Evolutionary conservation across 2,888 invertebrate species (phyloP), one percentile per base, ranked within the genome.

Genomic region (Chrysotoxum bicinctum): DNA sequence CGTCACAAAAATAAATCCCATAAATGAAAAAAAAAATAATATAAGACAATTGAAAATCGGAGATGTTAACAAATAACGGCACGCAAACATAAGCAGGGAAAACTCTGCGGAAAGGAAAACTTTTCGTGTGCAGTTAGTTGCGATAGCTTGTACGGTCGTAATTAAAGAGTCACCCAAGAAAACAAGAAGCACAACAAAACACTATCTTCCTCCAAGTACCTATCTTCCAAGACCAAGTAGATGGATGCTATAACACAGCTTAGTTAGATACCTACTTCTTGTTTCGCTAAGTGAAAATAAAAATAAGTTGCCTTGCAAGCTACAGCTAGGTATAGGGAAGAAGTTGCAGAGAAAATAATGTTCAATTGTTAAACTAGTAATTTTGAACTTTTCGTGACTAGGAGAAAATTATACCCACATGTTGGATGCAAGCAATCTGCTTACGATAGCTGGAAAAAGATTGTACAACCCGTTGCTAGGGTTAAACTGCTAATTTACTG

Each of bases 331-430:
- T 23, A 26, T 26, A 62, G n/a, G 23, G 23, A 50, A 50, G 8
- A 50, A 50, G 23, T 50, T 50, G 50, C 50, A 50, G 50, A 3
- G 23, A 50, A 48, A 72, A 45, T 64, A 64, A 64, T 81, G 64
- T 75, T 70, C 69, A 76, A 75, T 81, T 81, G 75, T 75, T 75
- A 81, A 75, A 75, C 64, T 70, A 64, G 81, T 81, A 81, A 81
- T 81, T 81, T 76, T 23, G 50, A 81, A 81, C 23, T 56, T 56
- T 76, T 76, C 81, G 81, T 81, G 81, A 81, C 81, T 81, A 19
- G 9, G 40, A 50, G 62, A 56, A 76, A 81, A 81, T 81, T 70
- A 70, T 58, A 76, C 64, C 70, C 64, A 37, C 45, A 66, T 64
- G 62, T 43, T 62, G 43, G 43, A 62, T 43, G 19, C 16, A 43